Evolutionary conservation across 2,797 vertebrate species (phyloP), one percentile per base, ranked within the genome.

Genomic region (Notoglanidium macrostoma): DNA sequence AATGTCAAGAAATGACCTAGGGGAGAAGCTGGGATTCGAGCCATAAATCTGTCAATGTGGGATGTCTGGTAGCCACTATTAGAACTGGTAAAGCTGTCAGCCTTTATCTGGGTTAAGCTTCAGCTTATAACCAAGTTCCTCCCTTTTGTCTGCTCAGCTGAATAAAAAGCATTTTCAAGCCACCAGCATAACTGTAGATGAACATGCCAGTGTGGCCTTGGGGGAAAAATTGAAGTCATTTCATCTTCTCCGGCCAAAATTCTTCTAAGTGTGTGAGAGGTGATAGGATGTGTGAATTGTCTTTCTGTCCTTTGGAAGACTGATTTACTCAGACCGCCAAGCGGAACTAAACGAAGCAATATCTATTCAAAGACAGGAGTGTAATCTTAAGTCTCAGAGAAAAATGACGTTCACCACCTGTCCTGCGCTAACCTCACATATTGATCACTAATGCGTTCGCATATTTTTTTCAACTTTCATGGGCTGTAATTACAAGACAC

Each of bases 401-500:
- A 26, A 86, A 92, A 89, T 86, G 90, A 92, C 94, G 94, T 92
- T 89, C 89, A 90, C 91, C 91, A 89, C 77, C 89, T 88, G 89
- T 94, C 92, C 90, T 29, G 65, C 87, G 81, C 89, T 92, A 93
- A 94, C 94, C 93, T 94, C 91, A 90, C 90, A 11, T 91, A 94
- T 93, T 92, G 94, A 94, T 95, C 95, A 92, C 88, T 91, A 82
- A 87, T 84, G 89, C 92, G 89, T 90, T 91, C 91, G 88, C 94
- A 93, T 95, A 88, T 84, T 51, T 84, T 95, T 93, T 93, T 89
- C 89, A 88, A 63, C 88, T 23, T 92, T 86, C 87, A 55, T 74
- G 65, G 73, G 67, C 89, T 90, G 19, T 94, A 96, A 95, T 95
- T 94, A 95, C 88, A 87, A 93, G 92, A 92, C 89, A 81, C 87